Evolutionary conservation across 2,113 vertebrate genomes (phyloP), one percentile per base, ranked within the genome.

Genomic region (Melanerpes aurifrons): DNA sequence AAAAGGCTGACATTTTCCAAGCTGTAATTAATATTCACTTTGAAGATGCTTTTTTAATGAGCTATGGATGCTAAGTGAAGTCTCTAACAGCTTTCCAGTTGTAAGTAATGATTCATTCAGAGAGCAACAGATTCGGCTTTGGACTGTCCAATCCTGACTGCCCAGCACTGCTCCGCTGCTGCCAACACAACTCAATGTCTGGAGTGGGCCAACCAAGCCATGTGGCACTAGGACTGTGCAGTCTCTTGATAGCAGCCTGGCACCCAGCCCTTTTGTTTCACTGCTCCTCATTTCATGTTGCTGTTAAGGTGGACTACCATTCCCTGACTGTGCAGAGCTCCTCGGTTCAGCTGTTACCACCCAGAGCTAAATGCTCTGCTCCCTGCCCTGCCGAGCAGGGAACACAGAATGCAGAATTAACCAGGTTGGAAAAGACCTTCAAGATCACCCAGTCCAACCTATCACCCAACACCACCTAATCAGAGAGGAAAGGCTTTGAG

Each of bases 21-120:
- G 88, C 96, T 78, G 75, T 75, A 97, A 96, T 96, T 97, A 96
- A 96, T 96, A 94, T 92, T 96, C 77, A 94, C 92, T 97, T 96
- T 94, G 93, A 96, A 93, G 91, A 95, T 92, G 64, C 91, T 67
- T 62, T 62, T 62, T 96, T 97, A 96, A 97, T 95, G 96, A 97
- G 92, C 67, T 96, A 53, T 82, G 89, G 85, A 95, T 90, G 90
- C 87, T 96, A 94, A 93, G 79, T 91, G 95, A 91, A 91, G 84
- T 83, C 88, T 96, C 92, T 94, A 83, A 71, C 92, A 95, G 93
- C 92, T 95, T 85, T 88, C 94, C 95, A 94, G 92, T 95, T 94
- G 91, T 73, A 94, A 89, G 73, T 81, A 86, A 86, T 92, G 93
- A 93, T 96, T 96, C 94, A 96, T 95, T 94, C 58, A 0, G 87